Percentiles rank a stretch among this genome's conserved stretches.
Evolutionary conservation across 2,797 vertebrate species (phyloP).

Genomic region (Liasis olivaceus): DNA sequence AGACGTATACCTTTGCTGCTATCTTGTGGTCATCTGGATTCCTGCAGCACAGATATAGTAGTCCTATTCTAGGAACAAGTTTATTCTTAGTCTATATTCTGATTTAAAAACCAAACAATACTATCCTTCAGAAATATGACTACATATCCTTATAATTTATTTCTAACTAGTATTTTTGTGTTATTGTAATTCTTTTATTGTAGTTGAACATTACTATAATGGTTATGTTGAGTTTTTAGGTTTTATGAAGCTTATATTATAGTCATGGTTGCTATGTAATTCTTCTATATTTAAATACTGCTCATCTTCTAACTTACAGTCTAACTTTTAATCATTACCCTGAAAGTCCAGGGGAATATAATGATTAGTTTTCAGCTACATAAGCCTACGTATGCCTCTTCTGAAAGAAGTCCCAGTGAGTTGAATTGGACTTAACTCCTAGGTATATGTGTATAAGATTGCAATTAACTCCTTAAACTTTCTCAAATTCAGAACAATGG

Average conservation of each 20-base stretch:
- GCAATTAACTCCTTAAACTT: background rate
- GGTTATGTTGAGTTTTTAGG: background rate
- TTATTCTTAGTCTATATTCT: background rate
- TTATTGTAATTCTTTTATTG: conserved; percentile 2
- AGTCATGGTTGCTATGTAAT: conserved; percentile 10
- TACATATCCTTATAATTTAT: background rate
- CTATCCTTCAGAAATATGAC: background rate
- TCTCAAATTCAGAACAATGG: background rate
- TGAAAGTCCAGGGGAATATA: conserved; percentile 7
- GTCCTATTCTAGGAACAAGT: background rate
- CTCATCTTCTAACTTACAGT: background rate
- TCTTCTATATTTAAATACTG: conserved; percentile 17
- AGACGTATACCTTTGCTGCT: background rate
- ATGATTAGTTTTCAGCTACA: background rate
- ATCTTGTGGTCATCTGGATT: background rate
- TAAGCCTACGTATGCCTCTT: background rate
- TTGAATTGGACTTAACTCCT: background rate
- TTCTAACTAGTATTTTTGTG: conserved; percentile 11
- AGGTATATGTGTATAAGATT: background rate
- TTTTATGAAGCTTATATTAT: conserved; percentile 1
- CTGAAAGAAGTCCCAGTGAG: background rate
- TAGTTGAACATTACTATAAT: background rate
- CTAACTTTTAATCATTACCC: background rate
- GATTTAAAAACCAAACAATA: background rate
- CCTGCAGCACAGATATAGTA: background rate